Base-by-base conservation (phyloP, 2,113 vertebrate genomes). In the Aramus guarauna region DNA sequence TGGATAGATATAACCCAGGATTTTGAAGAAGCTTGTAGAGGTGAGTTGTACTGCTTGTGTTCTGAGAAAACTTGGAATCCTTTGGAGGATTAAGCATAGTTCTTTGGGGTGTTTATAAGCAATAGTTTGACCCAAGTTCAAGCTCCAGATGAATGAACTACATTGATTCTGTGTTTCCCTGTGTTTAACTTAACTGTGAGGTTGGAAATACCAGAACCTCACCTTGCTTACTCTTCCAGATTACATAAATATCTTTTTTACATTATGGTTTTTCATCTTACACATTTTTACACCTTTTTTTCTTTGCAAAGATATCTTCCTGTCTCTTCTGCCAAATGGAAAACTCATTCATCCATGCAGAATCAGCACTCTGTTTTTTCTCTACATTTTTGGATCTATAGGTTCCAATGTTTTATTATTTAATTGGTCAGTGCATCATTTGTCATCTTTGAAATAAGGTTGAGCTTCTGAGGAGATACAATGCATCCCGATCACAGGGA, bases 1-100 rank as follows among this genome's bases (percentile, higher is more conserved):
- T 99, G 99, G 99, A 98, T 99, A 97, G 99, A 99, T 96, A 99
- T 99, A 94, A 99, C 99, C 15, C 98, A 98, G 71, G 99, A 99
- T 81, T 99, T 99, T 96, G 99, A 99, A 98, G 98, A 99, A 52
- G 98, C 99, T 47, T 99, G 99, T 97, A 99, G 98, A 98, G 99
- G 99, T 99, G 92, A 98, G 97, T 92, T 92, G 23, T 43, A 23
- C 15, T 79, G 47, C 58, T 88, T 87, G 17, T 32, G 15, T 56
- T 88, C 14, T 84, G 71, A 85, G 48, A 74, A 81, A 56, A 47
- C 43, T 52, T 56, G 18, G n/a, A 19, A 78, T 74, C 43, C 7
- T 81, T 45, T n/a, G 53, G 23, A 88, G 37, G 20, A 37, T 24
- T 73, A 41, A 73, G 32, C 6, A 3, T 18, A 30, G 12, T 22